These are phyloP conservation scores for Meleagris gallopavo DNA, from an alignment of 2,113 vertebrate species.

Conservation along the genomic window DNA sequence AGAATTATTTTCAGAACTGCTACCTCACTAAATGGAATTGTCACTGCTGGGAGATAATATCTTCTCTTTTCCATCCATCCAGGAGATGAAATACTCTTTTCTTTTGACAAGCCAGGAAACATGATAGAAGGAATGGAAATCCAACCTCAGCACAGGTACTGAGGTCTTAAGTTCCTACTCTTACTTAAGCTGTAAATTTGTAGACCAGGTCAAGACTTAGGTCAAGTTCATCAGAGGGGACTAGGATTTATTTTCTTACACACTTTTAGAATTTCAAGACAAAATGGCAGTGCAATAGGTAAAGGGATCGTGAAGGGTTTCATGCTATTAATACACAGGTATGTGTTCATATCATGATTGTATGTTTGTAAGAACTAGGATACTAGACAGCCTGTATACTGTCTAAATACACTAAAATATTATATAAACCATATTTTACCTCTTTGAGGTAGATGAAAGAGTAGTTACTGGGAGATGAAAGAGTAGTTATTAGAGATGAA, in stretches of 20 bases:
- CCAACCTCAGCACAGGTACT: neutral
- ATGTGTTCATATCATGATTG: neutral
- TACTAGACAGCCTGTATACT: neutral
- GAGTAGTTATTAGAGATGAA: neutral
- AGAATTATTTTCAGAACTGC: neutral
- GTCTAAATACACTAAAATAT: neutral
- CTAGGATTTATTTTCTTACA: neutral
- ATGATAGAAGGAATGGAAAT: conserved; percentile 54
- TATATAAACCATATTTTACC: neutral
- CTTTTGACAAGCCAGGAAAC: conserved; percentile 46
- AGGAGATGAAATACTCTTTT: conserved; percentile 12
- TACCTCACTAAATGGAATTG: neutral
- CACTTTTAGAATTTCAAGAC: neutral
- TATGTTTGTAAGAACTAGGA: neutral
- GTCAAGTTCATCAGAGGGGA: neutral
- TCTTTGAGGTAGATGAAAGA: neutral
- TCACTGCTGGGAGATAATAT: conserved; percentile 1
- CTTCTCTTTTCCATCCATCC: conserved; percentile 12
- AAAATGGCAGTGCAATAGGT: neutral
- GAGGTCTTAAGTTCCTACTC: neutral
- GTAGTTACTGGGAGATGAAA: neutral
- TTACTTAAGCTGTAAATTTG: neutral
- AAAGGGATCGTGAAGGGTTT: neutral
- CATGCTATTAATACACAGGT: neutral
- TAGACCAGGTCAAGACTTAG: neutral